phyloP scores from a whole-genome alignment of 2,888 invertebrate genomes.

The Mellilla xanthometata region DNA sequence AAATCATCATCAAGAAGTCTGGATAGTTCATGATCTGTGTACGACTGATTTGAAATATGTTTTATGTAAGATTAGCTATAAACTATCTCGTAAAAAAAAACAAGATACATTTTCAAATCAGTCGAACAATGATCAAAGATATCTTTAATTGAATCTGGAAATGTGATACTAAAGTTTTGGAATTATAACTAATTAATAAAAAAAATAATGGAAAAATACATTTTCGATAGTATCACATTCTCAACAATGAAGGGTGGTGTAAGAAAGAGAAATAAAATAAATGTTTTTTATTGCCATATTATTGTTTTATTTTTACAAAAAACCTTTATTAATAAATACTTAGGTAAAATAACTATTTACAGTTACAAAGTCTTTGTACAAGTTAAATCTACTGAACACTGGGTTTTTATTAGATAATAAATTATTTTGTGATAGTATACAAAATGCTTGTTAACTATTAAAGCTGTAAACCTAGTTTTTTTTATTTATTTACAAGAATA shows the following conservation, averaged over 20 bases:
- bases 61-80: no score
- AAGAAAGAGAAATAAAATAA: slow-evolving; percentile 56
- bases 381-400: slow-evolving; percentile 63
- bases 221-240: slow-evolving; percentile 27
- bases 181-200: no score
- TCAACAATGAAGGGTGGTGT: slow-evolving; percentile 25
- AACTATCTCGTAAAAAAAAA: no score
- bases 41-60: no score
- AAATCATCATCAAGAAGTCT: no score
- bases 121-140: no score
- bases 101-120: no score
- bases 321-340: slow-evolving; percentile 65
- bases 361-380: slow-evolving; percentile 37
- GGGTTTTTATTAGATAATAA: slow-evolving; percentile 34
- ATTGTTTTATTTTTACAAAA: slow-evolving; percentile 63
- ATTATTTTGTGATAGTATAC: slow-evolving; percentile 42
- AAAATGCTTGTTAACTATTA: slow-evolving; percentile 54
- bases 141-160: no score
- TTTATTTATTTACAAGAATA: slow-evolving; percentile 42
- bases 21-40: no score
- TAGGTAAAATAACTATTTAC: slow-evolving; percentile 39
- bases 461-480: slow-evolving; percentile 56
- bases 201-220: no score
- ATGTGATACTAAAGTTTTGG: no score
- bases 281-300: slow-evolving; percentile 76